phyloP scores from a whole-genome alignment of 2,113 vertebrate species.

The Nicator chloris region DNA sequence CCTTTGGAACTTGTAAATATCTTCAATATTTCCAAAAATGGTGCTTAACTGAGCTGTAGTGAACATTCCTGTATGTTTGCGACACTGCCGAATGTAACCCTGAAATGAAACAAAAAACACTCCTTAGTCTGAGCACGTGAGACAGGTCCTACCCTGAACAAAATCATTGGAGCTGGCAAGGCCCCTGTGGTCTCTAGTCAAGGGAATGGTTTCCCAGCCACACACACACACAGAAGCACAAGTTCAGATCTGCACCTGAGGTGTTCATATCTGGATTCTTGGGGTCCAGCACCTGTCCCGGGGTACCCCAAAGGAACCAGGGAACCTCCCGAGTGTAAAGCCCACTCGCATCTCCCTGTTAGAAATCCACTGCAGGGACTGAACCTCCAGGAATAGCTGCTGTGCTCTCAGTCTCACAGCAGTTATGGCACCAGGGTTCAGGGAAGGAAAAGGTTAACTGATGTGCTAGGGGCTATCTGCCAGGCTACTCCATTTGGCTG shows the following conservation, averaged over 20 bases:
- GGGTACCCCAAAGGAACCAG: not conserved
- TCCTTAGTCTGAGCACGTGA: not conserved
- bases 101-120: conserved; percentile 48
- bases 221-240: not conserved
- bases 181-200: not conserved
- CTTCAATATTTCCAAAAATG: conserved; percentile 99
- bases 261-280: not conserved
- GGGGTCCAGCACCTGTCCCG: not conserved
- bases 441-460: not conserved
- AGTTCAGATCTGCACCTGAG: not conserved
- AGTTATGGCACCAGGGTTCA: rapidly evolving
- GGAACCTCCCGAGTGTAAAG: not conserved
- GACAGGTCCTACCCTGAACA: not conserved
- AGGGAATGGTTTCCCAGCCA: not conserved
- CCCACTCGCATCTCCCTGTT: not conserved
- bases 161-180: not conserved
- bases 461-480: not conserved
- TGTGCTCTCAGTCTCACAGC: not conserved
- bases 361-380: not conserved
- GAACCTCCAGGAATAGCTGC: not conserved
- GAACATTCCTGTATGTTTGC: conserved; percentile 94
- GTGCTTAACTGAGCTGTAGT: conserved; percentile 84
- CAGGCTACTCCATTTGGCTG: not conserved
- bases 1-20: conserved; percentile 96
- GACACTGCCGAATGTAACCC: conserved; percentile 97